phyloP scores from a whole-genome alignment of 2,797 vertebrate genomes.

The Uromys caudimaculatus region DNA sequence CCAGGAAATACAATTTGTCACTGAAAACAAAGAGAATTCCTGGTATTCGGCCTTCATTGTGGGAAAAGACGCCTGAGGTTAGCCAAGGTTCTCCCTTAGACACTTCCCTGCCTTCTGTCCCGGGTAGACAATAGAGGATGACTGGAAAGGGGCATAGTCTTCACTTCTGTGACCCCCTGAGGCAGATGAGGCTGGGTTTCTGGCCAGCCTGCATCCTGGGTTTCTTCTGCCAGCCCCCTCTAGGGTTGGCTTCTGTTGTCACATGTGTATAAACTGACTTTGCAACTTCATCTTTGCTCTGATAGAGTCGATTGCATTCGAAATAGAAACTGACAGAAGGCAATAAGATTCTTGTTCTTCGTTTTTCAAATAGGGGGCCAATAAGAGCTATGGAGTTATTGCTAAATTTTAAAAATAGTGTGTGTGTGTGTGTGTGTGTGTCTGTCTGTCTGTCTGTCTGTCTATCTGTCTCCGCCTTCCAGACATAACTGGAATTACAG shows the following conservation, averaged over 20 bases:
- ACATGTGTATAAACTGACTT: not conserved
- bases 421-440: not conserved
- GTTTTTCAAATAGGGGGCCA: not conserved
- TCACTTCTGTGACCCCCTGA: fast-evolving
- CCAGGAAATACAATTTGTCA: constrained; percentile 47
- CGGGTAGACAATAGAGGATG: not conserved
- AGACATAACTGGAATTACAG: not conserved
- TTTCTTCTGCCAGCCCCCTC: not conserved
- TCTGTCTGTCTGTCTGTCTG: not conserved
- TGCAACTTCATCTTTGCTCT: no score
- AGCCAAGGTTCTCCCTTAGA: not conserved
- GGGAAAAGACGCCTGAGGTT: not conserved
- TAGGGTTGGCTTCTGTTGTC: not conserved
- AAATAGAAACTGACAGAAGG: not conserved
- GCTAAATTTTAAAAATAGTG: not conserved
- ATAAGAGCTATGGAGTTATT: not conserved
- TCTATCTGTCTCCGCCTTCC: not conserved
- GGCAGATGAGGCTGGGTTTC: not conserved
- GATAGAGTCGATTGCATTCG: not conserved
- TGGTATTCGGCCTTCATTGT: not conserved
- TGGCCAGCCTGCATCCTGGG: not conserved
- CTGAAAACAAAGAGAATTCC: constrained; percentile 52
- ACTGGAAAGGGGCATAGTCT: fast-evolving
- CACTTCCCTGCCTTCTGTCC: not conserved
- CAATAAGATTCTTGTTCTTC: not conserved